Conservation (phyloP, 2,888 invertebrate genomes). For the Dioctria linearis region DNA sequence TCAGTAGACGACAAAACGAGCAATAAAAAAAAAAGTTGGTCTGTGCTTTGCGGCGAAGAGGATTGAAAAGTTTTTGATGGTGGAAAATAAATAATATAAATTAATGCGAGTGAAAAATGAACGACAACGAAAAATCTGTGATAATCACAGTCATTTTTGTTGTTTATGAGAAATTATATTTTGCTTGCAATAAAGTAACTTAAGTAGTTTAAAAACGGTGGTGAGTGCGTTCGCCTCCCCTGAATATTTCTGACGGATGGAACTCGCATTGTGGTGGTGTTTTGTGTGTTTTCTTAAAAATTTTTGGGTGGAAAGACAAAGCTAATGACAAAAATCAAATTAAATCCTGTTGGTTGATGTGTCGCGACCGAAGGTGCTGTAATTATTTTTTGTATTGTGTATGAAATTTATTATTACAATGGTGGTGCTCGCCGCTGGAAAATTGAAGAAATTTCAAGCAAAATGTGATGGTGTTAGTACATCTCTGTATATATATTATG, state of each 20-base stretch:
- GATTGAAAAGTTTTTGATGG: slow-evolving; percentile 16
- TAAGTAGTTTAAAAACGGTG: neutral
- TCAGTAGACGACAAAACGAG: slow-evolving; percentile 44
- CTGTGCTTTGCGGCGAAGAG: neutral
- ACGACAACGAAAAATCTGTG: slow-evolving; percentile 10
- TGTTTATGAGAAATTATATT: neutral
- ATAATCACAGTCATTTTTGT: slow-evolving; percentile 8
- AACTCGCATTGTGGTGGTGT: neutral
- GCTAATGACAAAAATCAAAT: neutral
- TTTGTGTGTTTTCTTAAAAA: neutral
- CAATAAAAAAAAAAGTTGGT: slow-evolving; percentile 4
- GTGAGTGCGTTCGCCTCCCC: neutral
- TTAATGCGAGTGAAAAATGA: slow-evolving; percentile 12
- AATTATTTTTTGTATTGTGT: slow-evolving; percentile 14
- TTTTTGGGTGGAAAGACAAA: neutral
- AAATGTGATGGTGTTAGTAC: slow-evolving; percentile 34
- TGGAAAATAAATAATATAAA: neutral
- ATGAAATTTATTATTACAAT: neutral
- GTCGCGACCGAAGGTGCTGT: neutral
- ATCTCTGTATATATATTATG: slow-evolving; percentile 14
- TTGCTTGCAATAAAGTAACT: no score
- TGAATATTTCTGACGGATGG: neutral
- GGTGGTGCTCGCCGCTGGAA: neutral
- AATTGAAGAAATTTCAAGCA: slow-evolving; percentile 36
- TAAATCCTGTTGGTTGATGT: slow-evolving; percentile 1